Evolutionary conservation across 1,140 invertebrate species (phyloP).

Genomic region (Oscheius sp.): DNA sequence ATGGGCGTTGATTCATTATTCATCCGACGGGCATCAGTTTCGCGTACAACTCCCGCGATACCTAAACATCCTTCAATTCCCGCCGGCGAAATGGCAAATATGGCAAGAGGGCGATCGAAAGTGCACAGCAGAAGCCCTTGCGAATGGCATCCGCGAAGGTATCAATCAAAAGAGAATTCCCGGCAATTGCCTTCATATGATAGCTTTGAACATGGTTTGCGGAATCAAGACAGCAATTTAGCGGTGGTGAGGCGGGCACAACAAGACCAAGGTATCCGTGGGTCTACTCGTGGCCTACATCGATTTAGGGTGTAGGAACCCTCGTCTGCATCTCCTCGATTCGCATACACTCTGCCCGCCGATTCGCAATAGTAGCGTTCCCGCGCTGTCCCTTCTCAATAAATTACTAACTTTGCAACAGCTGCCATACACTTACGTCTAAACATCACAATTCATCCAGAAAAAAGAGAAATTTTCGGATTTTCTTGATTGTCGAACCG

Average conservation of each 20-base stretch:
- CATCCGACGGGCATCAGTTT: slow-evolving; percentile 2
- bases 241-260: no score
- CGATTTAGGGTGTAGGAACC: slow-evolving; percentile 11
- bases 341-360: background rate
- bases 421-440: background rate
- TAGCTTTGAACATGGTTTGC: no score
- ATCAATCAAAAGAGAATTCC: no score
- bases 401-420: slow-evolving; percentile 7
- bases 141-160: no score
- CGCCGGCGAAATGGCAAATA: no score
- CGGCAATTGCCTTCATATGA: no score
- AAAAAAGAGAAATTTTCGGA: background rate
- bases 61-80: no score
- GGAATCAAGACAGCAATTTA: no score
- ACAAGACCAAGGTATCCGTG: slow-evolving; percentile 2
- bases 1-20: slow-evolving; percentile 5
- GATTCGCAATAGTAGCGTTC: slow-evolving; percentile 11
- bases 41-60: background rate
- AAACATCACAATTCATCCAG: background rate
- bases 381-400: slow-evolving; percentile 5
- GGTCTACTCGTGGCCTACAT: slow-evolving; percentile 11
- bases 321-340: background rate
- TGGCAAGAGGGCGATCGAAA: no score
- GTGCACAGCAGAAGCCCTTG: no score
- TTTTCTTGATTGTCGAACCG: background rate